phyloP scores from a whole-genome alignment of 2,888 invertebrate genomes.

The Oeneis ivallda region DNA sequence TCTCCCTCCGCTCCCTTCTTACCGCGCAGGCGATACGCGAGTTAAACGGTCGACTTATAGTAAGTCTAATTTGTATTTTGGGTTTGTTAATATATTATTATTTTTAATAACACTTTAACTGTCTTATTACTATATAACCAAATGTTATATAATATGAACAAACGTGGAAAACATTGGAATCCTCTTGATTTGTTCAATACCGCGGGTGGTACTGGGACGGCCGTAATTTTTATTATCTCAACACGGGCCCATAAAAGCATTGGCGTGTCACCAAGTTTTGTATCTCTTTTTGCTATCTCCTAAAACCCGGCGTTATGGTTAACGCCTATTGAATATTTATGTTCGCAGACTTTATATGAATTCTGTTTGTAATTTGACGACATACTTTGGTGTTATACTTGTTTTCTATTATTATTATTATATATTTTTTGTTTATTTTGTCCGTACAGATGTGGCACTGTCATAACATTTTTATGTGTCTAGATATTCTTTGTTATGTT shows the following conservation, averaged over 20 bases:
- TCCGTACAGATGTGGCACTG: no score
- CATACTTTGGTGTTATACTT: background rate
- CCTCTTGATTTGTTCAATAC: background rate
- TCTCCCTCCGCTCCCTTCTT: no score
- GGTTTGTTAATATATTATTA: no score
- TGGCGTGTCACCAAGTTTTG: constrained; percentile 46
- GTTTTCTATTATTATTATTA: background rate
- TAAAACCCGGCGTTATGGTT: constrained; percentile 45
- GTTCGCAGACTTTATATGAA: constrained; percentile 14
- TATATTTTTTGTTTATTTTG: no score
- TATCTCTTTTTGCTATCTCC: constrained; percentile 45
- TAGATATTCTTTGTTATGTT: no score
- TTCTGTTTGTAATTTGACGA: background rate
- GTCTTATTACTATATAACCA: no score
- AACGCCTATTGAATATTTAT: constrained; percentile 48
- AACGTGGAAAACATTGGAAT: background rate
- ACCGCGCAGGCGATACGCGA: no score
- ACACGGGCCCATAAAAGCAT: constrained; percentile 43
- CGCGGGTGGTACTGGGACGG: background rate
- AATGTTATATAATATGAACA: background rate
- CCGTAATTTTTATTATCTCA: constrained; percentile 38
- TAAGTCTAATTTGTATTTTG: no score
- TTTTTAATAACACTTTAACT: no score
- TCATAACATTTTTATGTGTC: no score
- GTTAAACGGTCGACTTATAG: no score